phyloP scores from a whole-genome alignment of 2,797 vertebrate species.

The Uromys caudimaculatus region DNA sequence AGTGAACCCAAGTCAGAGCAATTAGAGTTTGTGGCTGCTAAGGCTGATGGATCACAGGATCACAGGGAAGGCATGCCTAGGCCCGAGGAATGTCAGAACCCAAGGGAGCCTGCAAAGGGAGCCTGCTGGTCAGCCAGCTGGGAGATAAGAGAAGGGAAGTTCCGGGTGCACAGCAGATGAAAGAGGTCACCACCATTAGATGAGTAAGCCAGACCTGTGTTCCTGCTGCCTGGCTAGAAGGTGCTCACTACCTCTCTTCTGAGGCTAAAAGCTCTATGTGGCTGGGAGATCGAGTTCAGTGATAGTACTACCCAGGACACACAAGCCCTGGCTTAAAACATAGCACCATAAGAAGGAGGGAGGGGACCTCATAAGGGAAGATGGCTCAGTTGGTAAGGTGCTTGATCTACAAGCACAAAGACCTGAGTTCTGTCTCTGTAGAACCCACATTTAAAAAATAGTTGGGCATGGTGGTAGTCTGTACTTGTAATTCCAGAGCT shows the following conservation, averaged over 20 bases:
- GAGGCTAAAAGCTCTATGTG: background rate
- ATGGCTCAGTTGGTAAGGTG: background rate
- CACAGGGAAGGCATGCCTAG: background rate
- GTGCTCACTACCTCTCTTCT: background rate
- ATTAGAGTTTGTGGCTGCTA: background rate
- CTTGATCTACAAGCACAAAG: background rate
- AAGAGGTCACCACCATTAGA: background rate
- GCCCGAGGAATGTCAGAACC: slow-evolving; percentile 28
- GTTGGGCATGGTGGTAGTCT: background rate
- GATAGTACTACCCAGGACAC: background rate
- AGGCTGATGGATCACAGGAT: slow-evolving; percentile 14
- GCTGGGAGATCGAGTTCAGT: background rate
- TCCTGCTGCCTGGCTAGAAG: background rate
- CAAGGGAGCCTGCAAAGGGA: background rate
- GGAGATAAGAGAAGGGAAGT: background rate
- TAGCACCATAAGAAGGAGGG: background rate
- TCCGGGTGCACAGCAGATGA: background rate
- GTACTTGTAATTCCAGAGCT: background rate
- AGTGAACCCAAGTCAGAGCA: background rate
- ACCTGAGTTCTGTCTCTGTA: background rate
- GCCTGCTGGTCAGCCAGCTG: fast-evolving
- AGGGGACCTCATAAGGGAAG: background rate
- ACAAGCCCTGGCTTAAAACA: no score
- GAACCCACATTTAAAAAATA: background rate
- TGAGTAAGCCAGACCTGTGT: background rate